A percentile compares a stretch with the other conserved stretches of the same genome.
These are phyloP conservation scores for Pyrocephalus nanus DNA, from an alignment of 2,797 vertebrate species.

Conservation along the genomic window DNA sequence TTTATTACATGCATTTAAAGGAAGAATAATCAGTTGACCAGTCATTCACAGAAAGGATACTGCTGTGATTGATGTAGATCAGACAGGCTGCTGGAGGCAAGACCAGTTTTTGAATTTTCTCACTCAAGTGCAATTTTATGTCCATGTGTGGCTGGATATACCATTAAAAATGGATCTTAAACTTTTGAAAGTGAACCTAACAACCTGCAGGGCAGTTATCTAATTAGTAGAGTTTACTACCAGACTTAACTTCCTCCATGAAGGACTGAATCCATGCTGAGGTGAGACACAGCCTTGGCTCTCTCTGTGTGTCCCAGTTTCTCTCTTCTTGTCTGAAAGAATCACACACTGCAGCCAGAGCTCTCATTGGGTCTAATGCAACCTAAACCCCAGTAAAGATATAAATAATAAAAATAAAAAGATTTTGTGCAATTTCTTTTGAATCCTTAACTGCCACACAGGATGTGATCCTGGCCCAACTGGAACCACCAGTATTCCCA, in stretches of 20 bases:
- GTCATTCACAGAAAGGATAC: not conserved
- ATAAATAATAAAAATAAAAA: not conserved
- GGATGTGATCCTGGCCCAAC: not conserved
- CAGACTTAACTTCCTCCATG: not conserved
- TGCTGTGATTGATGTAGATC: not conserved
- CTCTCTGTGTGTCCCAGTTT: not conserved
- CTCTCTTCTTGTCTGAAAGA: not conserved
- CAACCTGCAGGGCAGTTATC: not conserved
- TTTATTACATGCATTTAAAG: not conserved
- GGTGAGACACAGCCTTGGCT: not conserved
- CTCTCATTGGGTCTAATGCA: not conserved
- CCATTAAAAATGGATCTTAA: not conserved
- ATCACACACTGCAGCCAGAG: not conserved
- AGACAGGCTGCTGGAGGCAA: not conserved
- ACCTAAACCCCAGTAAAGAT: not conserved
- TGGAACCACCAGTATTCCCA: not conserved
- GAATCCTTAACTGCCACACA: not conserved
- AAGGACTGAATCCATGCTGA: not conserved
- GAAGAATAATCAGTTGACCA: not conserved
- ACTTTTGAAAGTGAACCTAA: not conserved
- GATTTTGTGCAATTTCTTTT: not conserved
- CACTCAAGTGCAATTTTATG: not conserved
- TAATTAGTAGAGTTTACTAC: not conserved
- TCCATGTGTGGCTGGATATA: not conserved
- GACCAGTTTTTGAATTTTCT: not conserved